These are phyloP conservation scores for Drosophila macrospina DNA, from an alignment of 2,888 invertebrate genomes.

Conservation along the genomic window DNA sequence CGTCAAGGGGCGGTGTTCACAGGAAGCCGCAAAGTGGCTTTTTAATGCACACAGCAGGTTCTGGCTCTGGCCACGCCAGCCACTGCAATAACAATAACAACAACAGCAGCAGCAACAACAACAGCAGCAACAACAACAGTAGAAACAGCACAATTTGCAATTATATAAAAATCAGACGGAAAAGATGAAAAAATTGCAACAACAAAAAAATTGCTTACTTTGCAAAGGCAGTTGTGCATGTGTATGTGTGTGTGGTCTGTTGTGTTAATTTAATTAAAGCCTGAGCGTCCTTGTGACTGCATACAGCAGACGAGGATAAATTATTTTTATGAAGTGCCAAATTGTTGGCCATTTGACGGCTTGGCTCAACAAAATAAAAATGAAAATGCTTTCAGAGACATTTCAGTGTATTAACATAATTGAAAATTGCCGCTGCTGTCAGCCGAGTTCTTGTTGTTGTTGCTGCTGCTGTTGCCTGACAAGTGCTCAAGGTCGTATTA, in stretches of 20 bases:
- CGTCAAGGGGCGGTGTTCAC: conserved; percentile 73
- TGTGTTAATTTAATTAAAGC: conserved; percentile 79
- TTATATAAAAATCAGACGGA: conserved; percentile 73
- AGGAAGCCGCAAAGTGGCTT: conserved; percentile 79
- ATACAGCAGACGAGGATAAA: conserved; percentile 28
- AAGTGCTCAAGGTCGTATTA: conserved; percentile 53
- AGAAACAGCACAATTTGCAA: conserved; percentile 53
- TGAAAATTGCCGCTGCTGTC: conserved; percentile 28
- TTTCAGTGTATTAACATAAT: conserved; percentile 42
- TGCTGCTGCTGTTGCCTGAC: neutral
- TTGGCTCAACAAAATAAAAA: conserved; percentile 13
- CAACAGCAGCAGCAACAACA: conserved; percentile 16
- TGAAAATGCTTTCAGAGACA: conserved; percentile 28
- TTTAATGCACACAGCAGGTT: conserved; percentile 78
- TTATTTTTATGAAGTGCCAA: conserved; percentile 62
- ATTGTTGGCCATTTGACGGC: conserved; percentile 55
- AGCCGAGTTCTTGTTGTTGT: neutral
- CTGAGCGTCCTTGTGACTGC: conserved; percentile 26
- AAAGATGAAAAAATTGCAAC: conserved; percentile 38
- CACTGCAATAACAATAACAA: conserved; percentile 14
- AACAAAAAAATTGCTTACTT: conserved; percentile 66
- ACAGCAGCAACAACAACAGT: conserved; percentile 36
- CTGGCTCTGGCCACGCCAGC: conserved; percentile 52
- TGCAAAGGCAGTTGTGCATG: conserved; percentile 45
- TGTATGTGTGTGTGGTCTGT: conserved; percentile 55